Conservation (phyloP, 2,888 invertebrate genomes). For the Hypomecis punctinalis region DNA sequence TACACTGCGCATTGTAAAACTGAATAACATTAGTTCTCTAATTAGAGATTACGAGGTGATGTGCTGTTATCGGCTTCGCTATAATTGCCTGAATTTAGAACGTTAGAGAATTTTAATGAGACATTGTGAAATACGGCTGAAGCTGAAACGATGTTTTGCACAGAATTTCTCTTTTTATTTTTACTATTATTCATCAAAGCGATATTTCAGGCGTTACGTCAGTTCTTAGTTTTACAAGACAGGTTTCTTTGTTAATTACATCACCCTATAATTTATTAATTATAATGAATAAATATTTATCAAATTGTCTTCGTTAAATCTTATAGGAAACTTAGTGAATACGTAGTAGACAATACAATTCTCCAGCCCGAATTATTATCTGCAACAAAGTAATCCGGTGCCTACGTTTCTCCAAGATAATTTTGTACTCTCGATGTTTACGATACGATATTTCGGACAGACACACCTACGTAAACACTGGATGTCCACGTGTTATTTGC, state of each 20-base stretch:
- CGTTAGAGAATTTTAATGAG: constrained; percentile 32
- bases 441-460: constrained; percentile 34
- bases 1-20: constrained; percentile 30
- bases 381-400: constrained; percentile 11
- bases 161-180: constrained; percentile 4
- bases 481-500: constrained; percentile 46
- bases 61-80: constrained; percentile 24
- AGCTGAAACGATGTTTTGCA: constrained; percentile 22
- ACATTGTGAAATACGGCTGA: constrained; percentile 14
- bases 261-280: too few relatives aligned
- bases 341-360: background rate
- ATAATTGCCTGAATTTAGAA: constrained; percentile 28
- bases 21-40: constrained; percentile 41
- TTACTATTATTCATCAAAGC: background rate
- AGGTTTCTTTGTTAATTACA: too few relatives aligned
- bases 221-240: background rate
- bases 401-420: constrained; percentile 16
- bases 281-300: too few relatives aligned
- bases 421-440: constrained; percentile 20
- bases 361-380: constrained; percentile 7
- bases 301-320: too few relatives aligned
- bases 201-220: background rate
- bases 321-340: too few relatives aligned
- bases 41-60: constrained; percentile 25
- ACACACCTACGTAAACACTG: constrained; percentile 54